A percentile compares a stretch with the other conserved stretches of the same genome.
phyloP scores from a whole-genome alignment of 2,888 invertebrate species.

The Oegoconia quadripuncta region DNA sequence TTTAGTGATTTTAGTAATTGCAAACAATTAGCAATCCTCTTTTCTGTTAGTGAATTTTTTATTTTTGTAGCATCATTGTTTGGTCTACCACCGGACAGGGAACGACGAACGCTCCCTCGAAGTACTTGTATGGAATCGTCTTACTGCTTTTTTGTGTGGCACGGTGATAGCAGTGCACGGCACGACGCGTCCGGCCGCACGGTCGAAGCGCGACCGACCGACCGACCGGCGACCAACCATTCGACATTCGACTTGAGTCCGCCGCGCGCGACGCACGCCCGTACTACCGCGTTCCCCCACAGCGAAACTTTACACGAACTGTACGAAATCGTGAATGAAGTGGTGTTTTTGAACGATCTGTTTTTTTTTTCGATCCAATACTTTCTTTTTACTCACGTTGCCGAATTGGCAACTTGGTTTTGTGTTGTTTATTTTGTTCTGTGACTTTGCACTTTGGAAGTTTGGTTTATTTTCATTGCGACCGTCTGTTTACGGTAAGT shows the following conservation, averaged over 20 bases:
- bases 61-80: no score
- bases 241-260: conserved; percentile 55
- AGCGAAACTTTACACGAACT: conserved; percentile 61
- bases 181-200: no score
- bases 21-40: no score
- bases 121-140: no score
- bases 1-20: no score
- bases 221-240: background rate
- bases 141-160: no score
- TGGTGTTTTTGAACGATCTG: conserved; percentile 51
- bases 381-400: conserved; percentile 45
- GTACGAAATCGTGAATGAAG: conserved; percentile 57
- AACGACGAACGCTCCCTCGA: no score
- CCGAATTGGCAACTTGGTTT: conserved; percentile 56
- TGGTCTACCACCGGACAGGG: no score
- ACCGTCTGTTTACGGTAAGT: conserved; percentile 71
- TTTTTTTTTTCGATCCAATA: conserved; percentile 41
- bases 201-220: no score
- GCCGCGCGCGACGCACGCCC: conserved; percentile 50
- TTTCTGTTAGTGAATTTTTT: no score
- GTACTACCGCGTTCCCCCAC: conserved; percentile 38
- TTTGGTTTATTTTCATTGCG: conserved; percentile 64
- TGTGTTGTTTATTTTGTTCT: conserved; percentile 68
- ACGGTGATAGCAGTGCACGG: no score
- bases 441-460: conserved; percentile 68